Base-by-base conservation (phyloP, 2,113 vertebrate species). In the Trinectes maculatus region DNA sequence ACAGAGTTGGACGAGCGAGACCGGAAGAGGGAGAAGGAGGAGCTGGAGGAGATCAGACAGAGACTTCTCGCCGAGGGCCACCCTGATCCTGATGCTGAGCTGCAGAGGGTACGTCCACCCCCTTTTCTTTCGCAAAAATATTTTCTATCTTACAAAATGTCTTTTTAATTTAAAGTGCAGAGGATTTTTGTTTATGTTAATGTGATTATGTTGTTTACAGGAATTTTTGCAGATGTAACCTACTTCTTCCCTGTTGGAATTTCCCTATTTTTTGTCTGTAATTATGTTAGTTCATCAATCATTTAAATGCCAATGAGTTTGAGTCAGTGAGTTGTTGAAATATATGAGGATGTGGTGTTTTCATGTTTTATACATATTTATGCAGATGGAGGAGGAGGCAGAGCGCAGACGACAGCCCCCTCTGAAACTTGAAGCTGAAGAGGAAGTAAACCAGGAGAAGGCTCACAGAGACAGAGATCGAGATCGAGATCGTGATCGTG, bases 381-480 rank as follows among this genome's bases (percentile, higher is more conserved):
- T 87, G 44, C 48, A 99, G 97, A 96, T 99, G 95, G 98, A 99
- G 79, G 96, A 98, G 86, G 98, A 99, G 65, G 98, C 96, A 28
- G 96, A 98, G 80, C 93, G 96, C 43, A 94, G 95, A 52, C 93
- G 95, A 52, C 95, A 98, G 61, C 95, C 95, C 16, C 96, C 97
- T 37, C 93, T 96, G 71, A 99, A 98, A 74, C 96, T 96, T 3
- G 93, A 94, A 54, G 93, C 95, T 2, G 96, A 97, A 29, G 96
- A 95, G 58, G 94, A 95, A 3, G 93, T 94, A 37, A 93, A 89
- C 76, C 95, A 94, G 57, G 89, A 93, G 39, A 90, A 90, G 37
- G 24, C 79, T 28, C 85, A 84, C 29, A 79, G 84, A 22, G 95
- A 97, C 57, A 94, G 59, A 16, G 42, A 43, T 43, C 40, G n/a